Evolutionary conservation across 2,113 vertebrate genomes (phyloP).

Genomic region (Ceuthmochares aereus): DNA sequence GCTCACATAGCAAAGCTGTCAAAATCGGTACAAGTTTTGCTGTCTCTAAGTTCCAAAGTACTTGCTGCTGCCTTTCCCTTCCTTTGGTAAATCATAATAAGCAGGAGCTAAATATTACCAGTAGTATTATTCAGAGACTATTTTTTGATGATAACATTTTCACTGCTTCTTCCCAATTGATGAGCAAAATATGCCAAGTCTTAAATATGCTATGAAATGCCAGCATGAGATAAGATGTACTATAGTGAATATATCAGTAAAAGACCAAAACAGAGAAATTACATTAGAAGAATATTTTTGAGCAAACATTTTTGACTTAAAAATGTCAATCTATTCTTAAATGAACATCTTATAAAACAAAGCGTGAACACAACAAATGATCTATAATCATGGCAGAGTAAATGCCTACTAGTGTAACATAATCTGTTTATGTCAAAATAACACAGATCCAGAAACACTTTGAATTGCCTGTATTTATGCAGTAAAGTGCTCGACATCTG

Average conservation of each 20-base stretch:
- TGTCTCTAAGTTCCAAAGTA: not conserved
- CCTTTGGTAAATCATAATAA: not conserved
- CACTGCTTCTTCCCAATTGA: not conserved
- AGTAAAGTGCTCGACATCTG: not conserved
- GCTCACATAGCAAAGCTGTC: not conserved
- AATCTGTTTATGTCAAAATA: not conserved
- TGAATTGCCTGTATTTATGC: not conserved
- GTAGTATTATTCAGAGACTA: not conserved
- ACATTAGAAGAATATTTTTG: not conserved
- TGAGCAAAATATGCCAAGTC: not conserved
- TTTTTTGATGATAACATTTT: not conserved
- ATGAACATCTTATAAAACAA: not conserved
- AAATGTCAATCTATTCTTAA: not conserved
- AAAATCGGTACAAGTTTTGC: not conserved
- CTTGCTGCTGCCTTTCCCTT: not conserved
- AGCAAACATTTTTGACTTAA: not conserved
- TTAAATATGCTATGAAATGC: not conserved
- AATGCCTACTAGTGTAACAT: not conserved
- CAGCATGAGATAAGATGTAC: not conserved
- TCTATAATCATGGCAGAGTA: not conserved
- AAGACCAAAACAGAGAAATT: not conserved
- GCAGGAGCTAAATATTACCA: not conserved
- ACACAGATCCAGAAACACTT: not conserved
- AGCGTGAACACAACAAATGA: accelerated
- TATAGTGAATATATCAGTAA: not conserved